Base-by-base conservation (phyloP, 2,888 invertebrate species). In the Heteromyza rotundicornis region DNA sequence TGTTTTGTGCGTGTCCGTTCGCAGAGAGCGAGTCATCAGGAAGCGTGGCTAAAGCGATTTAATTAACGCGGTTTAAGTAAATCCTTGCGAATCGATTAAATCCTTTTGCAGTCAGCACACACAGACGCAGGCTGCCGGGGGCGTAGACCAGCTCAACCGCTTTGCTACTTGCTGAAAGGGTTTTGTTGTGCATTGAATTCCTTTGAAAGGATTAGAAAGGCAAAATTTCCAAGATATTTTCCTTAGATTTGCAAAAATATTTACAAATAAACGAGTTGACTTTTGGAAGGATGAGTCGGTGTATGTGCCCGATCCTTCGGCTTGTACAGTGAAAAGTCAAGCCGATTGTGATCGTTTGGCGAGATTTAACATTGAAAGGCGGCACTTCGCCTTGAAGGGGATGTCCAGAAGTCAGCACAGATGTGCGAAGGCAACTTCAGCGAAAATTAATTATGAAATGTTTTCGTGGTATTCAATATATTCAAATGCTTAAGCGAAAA, bases 31-130 rank as follows among this genome's bases (percentile, higher is more conserved):
- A 19, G n/a, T 10, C 23, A 12, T 10, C 57, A 57, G 64, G 59
- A 64, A 72, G 72, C 70, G 74, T 77, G 71, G 70, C 77, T 68
- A 78, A 77, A 66, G 71, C 68, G 76, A 77, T 77, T 77, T 73
- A 77, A 77, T 77, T 74, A 74, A 72, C 73, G 73, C 73, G 73
- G 77, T 78, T 57, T 64, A 59, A 56, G 19, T 14, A 19, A 47
- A 19, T 47, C 19, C 20, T 44, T 40, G 59, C 62, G 54, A 67
- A 60, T 59, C 63, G 66, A 66, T 50, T 66, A 63, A 76, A 72
- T 70, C 74, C 73, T 40, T 40, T 40, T 7, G 27, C 40, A 40
- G 8, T 10, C n/a, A 40, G 27, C 40, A 7, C 14, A n/a, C 40
- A 40, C n/a, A n/a, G n/a, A n/a, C n/a, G n/a, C n/a, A n/a, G n/a